A percentile compares a stretch with the other conserved stretches of the same genome.
phyloP scores from a whole-genome alignment of 64 coral and sea anemone species.

The Astreopora myriophthalma region DNA sequence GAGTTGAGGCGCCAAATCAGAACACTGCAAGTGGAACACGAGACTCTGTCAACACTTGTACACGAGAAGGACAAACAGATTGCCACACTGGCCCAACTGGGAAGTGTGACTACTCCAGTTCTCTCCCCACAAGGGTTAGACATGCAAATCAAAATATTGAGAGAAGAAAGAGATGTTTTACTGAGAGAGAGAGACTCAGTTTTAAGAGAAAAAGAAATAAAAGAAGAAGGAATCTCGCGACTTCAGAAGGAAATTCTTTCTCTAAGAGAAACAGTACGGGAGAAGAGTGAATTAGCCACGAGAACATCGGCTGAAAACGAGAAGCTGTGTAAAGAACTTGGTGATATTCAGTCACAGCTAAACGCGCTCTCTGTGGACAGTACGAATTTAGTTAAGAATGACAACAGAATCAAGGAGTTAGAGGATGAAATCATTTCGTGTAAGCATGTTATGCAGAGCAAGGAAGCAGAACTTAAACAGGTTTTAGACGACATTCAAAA shows the following conservation, averaged over 20 bases:
- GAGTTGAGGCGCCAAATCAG: constrained; percentile 60
- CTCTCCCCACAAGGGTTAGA: constrained; percentile 6
- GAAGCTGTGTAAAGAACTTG: background rate
- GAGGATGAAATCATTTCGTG: constrained; percentile 37
- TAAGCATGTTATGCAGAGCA: background rate
- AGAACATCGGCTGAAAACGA: background rate
- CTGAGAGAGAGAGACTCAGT: constrained; percentile 36
- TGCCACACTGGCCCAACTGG: constrained; percentile 46
- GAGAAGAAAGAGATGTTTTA: constrained; percentile 9
- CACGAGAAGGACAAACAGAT: constrained; percentile 93
- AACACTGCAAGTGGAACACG: constrained; percentile 78
- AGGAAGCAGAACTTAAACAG: constrained; percentile 12
- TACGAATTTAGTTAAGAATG: background rate
- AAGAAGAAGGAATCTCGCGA: constrained; percentile 15
- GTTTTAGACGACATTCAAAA: constrained; percentile 30
- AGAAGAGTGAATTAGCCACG: background rate
- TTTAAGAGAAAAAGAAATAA: constrained; percentile 4
- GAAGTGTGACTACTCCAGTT: background rate
- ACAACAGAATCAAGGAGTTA: constrained; percentile 36
- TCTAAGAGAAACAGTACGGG: background rate
- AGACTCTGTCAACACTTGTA: constrained; percentile 69
- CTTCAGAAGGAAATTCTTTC: background rate
- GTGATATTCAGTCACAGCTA: background rate
- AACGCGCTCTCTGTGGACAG: background rate
- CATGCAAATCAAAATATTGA: background rate